Evolutionary conservation across 2,888 invertebrate species (phyloP).

Genomic region (Meganola albula): DNA sequence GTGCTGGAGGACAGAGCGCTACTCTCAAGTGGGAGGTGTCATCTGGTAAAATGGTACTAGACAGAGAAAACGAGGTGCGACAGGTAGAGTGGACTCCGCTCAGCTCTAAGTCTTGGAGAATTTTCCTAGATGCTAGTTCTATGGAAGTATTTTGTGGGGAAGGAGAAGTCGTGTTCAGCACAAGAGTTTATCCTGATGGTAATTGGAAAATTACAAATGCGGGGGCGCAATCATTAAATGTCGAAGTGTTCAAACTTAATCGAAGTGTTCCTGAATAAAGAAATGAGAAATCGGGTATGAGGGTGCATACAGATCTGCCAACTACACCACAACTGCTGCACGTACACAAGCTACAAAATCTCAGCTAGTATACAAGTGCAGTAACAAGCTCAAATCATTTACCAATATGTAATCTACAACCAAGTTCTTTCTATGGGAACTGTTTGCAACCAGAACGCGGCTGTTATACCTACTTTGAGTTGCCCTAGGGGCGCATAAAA

Average conservation of each 20-base stretch:
- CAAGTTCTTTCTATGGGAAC: too few species aligned
- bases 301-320: not conserved
- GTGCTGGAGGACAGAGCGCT: conserved; percentile 43
- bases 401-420: too few species aligned
- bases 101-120: conserved; percentile 41
- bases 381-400: too few species aligned
- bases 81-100: conserved; percentile 60
- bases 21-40: conserved; percentile 47
- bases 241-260: conserved; percentile 47
- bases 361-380: too few species aligned
- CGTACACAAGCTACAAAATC: too few species aligned
- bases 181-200: conserved; percentile 55
- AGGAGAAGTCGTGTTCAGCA: conserved; percentile 67
- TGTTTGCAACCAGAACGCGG: too few species aligned
- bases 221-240: conserved; percentile 41
- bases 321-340: too few species aligned
- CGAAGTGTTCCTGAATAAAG: conserved; percentile 53
- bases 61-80: conserved; percentile 52
- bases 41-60: conserved; percentile 46
- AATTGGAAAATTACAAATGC: conserved; percentile 54
- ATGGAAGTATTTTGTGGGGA: conserved; percentile 67
- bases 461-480: too few species aligned
- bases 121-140: conserved; percentile 64
- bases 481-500: too few species aligned
- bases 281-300: too few species aligned